These are phyloP conservation scores for Trididemnum clinides DNA, from an alignment of 23 tunicate genomes.

Conservation along the genomic window DNA sequence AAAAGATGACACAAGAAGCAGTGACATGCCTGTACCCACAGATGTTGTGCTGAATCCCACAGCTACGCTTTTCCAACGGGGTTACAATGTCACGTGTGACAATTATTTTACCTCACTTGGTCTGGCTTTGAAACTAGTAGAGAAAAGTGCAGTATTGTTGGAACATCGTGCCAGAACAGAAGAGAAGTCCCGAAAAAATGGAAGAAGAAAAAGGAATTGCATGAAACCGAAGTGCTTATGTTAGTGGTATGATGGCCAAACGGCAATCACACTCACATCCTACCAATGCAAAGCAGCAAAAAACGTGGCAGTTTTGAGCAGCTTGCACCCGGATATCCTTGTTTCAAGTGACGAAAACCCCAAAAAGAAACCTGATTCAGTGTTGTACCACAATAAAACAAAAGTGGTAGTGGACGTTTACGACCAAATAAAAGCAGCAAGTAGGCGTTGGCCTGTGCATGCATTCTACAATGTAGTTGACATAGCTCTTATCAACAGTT, in stretches of 20 bases:
- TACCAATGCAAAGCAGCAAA: slow-evolving; percentile 1
- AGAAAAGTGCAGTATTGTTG: slow-evolving; percentile 30
- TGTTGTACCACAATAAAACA: slow-evolving; percentile 5
- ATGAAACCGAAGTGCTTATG: slow-evolving; percentile 12
- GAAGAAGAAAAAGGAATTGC: slow-evolving; percentile 24
- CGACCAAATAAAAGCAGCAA: slow-evolving; percentile 15
- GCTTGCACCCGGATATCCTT: not conserved
- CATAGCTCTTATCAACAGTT: too few species aligned
- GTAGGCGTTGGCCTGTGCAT: slow-evolving; percentile 19
- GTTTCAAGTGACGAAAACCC: slow-evolving; percentile 20
- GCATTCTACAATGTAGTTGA: too few species aligned
- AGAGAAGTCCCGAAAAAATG: slow-evolving; percentile 27
- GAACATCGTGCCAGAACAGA: slow-evolving; percentile 18
- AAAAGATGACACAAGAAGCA: too few species aligned
- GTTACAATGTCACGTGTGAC: too few species aligned
- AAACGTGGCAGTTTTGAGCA: slow-evolving; percentile 42
- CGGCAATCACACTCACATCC: not conserved
- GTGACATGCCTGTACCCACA: too few species aligned
- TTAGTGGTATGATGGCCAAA: not conserved
- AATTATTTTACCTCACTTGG: too few species aligned
- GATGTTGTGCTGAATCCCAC: too few species aligned
- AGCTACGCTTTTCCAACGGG: slow-evolving; percentile 6
- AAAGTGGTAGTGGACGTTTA: slow-evolving; percentile 30
- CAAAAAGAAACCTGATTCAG: slow-evolving; percentile 30
- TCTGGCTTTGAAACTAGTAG: too few species aligned